Evolutionary conservation across 2,113 vertebrate species (phyloP).

Genomic region (Hemicordylus capensis): DNA sequence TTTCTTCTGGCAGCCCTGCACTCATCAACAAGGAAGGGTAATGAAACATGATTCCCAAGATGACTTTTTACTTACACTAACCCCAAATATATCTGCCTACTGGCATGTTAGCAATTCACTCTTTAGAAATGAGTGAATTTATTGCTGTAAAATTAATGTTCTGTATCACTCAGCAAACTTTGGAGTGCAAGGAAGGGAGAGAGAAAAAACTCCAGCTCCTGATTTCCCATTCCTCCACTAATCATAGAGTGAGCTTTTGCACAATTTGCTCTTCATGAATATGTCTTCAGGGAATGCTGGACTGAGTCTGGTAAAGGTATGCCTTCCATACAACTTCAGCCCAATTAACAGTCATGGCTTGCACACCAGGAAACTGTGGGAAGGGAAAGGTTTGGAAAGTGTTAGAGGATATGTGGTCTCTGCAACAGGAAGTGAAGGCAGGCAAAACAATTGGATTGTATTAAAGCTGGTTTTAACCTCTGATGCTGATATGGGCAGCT

Average conservation of each 20-base stretch:
- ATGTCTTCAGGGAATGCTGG: background rate
- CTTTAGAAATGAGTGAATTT: constrained; percentile 19
- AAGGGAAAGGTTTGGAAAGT: background rate
- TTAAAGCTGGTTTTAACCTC: background rate
- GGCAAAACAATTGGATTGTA: background rate
- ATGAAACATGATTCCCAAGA: constrained; percentile 30
- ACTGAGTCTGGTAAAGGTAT: background rate
- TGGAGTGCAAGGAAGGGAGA: background rate
- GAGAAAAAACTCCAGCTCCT: background rate
- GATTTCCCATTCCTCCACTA: constrained; percentile 7
- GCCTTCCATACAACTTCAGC: background rate
- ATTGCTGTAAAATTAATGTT: constrained; percentile 29
- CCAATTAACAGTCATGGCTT: too few relatives aligned
- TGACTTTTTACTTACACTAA: constrained; percentile 21
- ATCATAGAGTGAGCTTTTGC: background rate
- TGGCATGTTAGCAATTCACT: constrained; percentile 24
- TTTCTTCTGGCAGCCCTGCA: background rate
- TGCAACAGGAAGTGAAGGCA: background rate
- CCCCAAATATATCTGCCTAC: constrained; percentile 28
- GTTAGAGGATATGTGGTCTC: background rate
- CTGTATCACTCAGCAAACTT: constrained; percentile 25
- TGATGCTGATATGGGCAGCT: background rate
- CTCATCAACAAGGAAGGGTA: constrained; percentile 22
- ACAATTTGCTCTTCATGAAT: background rate
- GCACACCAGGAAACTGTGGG: background rate